Base-by-base conservation (phyloP, 2,797 vertebrate genomes). In the Cuculus canorus region DNA sequence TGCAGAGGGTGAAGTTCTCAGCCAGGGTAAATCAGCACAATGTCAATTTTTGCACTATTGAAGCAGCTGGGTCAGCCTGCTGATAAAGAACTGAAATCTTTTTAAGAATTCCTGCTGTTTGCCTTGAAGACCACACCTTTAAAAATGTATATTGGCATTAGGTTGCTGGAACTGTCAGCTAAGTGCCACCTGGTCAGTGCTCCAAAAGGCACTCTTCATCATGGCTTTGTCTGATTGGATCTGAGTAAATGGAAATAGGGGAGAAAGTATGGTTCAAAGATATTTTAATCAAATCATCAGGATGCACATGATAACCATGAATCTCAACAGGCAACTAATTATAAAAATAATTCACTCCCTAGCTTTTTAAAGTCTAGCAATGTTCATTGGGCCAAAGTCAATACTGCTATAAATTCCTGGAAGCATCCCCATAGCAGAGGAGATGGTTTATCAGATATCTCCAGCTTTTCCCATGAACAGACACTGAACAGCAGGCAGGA, bases 21-120 rank as follows among this genome's bases (percentile, higher is more conserved):
- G 90, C 85, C 85, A 83, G 89, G 87, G 73, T 79, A 97, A 92
- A 93, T 96, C 69, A 92, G 70, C 91, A 63, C 60, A 79, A 66
- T 77, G 86, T 94, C 88, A 86, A 7, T 87, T 91, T 39, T 63
- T 90, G 50, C 56, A 77, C 88, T 88, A 12, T 16, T 39, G 63
- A 90, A 94, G 86, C 90, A 86, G 66, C 64, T 70, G 81, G 86
- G 83, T 92, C 81, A 93, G 77, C 27, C 73, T 64, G 70, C 79
- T 70, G 82, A 91, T 61, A 92, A 82, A 88, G 63, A 86, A 75
- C 14, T 86, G 63, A 19, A 60, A 32, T 94, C 32, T 63, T 39
- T 28, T 32, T 2, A 39, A 72, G 80, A 32, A 69, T 24, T 68
- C 79, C 75, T 63, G 76, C 52, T 33, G 14, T 50, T 91, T 76